Base-by-base conservation (phyloP, 2,888 invertebrate genomes). In the Buathra laborator region DNA sequence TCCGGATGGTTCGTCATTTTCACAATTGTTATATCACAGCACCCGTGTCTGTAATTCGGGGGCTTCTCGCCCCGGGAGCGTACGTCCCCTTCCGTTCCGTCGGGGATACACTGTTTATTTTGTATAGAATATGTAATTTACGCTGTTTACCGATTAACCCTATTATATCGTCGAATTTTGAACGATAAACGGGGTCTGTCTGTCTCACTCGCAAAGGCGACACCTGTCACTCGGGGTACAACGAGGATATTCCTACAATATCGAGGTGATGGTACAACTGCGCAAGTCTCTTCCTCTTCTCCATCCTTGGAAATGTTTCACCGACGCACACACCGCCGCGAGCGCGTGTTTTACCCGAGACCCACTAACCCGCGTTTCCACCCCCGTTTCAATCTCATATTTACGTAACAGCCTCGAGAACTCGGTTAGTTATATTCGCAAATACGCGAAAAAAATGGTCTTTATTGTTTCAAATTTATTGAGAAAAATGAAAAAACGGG, bases 201-300 rank as follows among this genome's bases (percentile, higher is more conserved):
- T 76, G 66, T 62, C 66, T 86, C 86, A 83, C 87, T 88, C 80
- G 79, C 66, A 84, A 79, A 90, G 91, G 91, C 90, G 91, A 90
- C 90, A 91, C 91, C 90, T 90, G 90, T 90, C 90, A 89, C 87
- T 88, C 87, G 83, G 14, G 76, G 84, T 86, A 85, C 81, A 83
- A 75, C 87, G 68, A 85, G 78, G 77, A 86, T 84, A 88, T 75
- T 87, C 85, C 88, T 88, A 86, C 86, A 89, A 88, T 90, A 92
- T 90, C 90, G 90, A 91, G 77, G 86, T 88, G 85, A 86, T 37
- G 78, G 53, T 82, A 85, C 90, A 87, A 86, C 86, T 89, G 91
- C 91, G 91, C 90, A 88, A 53, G 68, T 71, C 72, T n/a, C 43
- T 19, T 32, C 19, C 43, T 5, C 62, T 44, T 66, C 71, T 68